Evolutionary conservation across 2,797 vertebrate genomes (phyloP).

Genomic region (Halcyon chelicuti): DNA sequence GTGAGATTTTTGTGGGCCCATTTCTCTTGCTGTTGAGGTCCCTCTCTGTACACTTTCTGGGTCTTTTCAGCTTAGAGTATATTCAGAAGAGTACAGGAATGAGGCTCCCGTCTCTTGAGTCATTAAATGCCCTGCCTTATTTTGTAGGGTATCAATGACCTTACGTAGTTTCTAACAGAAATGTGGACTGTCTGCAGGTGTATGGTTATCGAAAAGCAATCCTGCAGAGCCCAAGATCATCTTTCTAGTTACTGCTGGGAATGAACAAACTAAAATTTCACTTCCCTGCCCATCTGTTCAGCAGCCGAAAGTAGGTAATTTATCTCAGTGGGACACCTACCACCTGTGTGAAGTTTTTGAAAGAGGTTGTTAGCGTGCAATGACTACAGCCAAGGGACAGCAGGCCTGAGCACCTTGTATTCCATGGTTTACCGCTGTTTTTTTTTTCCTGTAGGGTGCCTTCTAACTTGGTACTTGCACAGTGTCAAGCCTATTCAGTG

Average conservation of each 20-base stretch:
- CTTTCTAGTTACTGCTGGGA: conserved; percentile 58
- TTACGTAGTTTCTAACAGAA: conserved; percentile 25
- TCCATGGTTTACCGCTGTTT: not conserved
- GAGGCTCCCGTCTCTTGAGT: not conserved
- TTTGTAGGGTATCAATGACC: not conserved
- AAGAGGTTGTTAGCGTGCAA: not conserved
- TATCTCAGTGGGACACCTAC: conserved; percentile 52
- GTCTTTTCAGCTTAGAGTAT: not conserved
- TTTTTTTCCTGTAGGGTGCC: not conserved
- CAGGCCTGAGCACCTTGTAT: not conserved
- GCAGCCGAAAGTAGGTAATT: conserved; percentile 54
- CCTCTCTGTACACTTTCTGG: not conserved
- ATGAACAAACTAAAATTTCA: conserved; percentile 57
- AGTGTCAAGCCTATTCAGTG: not conserved
- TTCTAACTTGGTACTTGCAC: not conserved
- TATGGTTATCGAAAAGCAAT: conserved; percentile 56
- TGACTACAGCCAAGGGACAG: conserved; percentile 31
- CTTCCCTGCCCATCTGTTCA: conserved; percentile 61
- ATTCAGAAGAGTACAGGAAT: not conserved
- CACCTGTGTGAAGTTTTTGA: conserved; percentile 55
- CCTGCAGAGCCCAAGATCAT: conserved; percentile 29
- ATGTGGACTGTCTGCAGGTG: not conserved
- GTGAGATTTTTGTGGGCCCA: not conserved
- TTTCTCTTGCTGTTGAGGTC: not conserved
- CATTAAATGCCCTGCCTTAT: not conserved